Conservation (phyloP, 2,888 invertebrate species). For the Idaea biselata region DNA sequence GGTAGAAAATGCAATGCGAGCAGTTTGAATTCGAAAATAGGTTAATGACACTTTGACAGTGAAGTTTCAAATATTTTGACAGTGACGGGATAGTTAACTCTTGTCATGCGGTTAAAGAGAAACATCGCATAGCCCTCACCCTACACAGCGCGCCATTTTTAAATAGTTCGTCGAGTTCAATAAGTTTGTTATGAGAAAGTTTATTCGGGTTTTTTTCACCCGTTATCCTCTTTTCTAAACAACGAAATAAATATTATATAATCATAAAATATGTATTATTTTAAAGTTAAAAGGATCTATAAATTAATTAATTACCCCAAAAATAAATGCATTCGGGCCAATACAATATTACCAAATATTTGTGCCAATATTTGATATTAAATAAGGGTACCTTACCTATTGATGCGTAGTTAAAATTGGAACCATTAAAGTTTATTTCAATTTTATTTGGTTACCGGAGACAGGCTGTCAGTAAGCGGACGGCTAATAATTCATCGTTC, state of each 20-base stretch:
- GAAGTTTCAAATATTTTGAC: background rate
- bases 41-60: background rate
- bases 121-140: background rate
- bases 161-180: background rate
- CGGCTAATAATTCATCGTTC: conserved; percentile 67
- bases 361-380: background rate
- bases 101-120: background rate
- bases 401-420: background rate
- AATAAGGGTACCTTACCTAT: background rate
- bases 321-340: no score
- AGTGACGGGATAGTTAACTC: background rate
- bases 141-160: background rate
- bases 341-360: no score
- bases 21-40: background rate
- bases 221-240: no score
- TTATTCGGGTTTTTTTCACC: no score
- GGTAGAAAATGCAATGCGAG: background rate
- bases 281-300: no score
- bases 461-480: conserved; percentile 64
- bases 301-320: no score
- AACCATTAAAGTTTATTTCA: conserved; percentile 37
- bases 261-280: no score
- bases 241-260: no score
- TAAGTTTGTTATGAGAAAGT: no score
- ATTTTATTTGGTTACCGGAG: conserved; percentile 66